These are phyloP conservation scores for Ceratothoa steindachneri DNA, from an alignment of 2,888 invertebrate genomes.

Conservation along the genomic window DNA sequence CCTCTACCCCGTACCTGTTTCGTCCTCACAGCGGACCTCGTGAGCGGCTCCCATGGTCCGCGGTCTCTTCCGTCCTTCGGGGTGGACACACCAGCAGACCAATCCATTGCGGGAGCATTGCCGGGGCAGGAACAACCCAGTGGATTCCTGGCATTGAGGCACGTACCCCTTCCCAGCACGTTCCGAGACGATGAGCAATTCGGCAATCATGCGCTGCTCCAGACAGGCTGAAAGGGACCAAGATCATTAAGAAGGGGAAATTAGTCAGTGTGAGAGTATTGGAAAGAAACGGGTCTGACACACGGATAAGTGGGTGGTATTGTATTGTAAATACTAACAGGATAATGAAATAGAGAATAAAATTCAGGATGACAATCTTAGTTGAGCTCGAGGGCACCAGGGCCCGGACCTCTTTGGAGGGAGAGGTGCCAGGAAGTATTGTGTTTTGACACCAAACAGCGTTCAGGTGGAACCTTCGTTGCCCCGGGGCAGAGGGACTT, in stretches of 20 bases:
- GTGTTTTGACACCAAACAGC: too few relatives aligned
- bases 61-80: constrained; percentile 61
- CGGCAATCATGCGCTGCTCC: constrained; percentile 72
- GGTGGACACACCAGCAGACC: constrained; percentile 83
- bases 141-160: constrained; percentile 67
- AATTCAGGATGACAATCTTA: too few relatives aligned
- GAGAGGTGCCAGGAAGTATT: too few relatives aligned
- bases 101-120: constrained; percentile 80
- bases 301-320: neutral
- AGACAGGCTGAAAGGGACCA: constrained; percentile 60
- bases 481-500: too few relatives aligned
- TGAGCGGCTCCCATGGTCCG: constrained; percentile 75
- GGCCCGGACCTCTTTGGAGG: too few relatives aligned
- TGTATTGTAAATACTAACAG: neutral
- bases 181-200: constrained; percentile 71
- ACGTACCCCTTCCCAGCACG: constrained; percentile 76
- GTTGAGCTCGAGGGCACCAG: too few relatives aligned
- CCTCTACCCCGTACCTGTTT: too few relatives aligned
- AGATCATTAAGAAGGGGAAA: too few relatives aligned
- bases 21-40: constrained; percentile 62
- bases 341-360: neutral
- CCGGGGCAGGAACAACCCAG: constrained; percentile 66
- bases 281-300: too few relatives aligned
- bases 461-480: too few relatives aligned
- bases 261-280: too few relatives aligned